Percentiles rank a stretch among this genome's conserved stretches.
Evolutionary conservation across 2,797 vertebrate genomes (phyloP).

Genomic region (Coracias cyanogaster): DNA sequence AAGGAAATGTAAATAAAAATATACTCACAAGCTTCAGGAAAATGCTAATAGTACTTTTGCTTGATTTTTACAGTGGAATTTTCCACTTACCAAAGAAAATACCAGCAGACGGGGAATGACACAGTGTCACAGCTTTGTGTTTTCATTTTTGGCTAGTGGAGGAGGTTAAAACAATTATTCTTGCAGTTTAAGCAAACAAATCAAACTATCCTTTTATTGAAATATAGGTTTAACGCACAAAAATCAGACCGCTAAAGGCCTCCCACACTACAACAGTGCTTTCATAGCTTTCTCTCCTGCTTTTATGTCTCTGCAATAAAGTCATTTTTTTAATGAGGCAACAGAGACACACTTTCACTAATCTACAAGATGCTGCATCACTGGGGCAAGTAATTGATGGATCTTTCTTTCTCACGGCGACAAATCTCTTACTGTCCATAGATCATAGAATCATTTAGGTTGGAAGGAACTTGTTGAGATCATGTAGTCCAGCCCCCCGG

Average conservation of each 20-base stretch:
- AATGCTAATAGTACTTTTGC: neutral
- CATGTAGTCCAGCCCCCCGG: neutral
- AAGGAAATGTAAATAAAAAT: neutral
- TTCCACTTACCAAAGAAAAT: neutral
- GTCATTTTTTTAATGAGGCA: neutral
- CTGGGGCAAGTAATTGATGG: neutral
- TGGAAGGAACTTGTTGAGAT: neutral
- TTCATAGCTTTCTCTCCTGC: constrained; percentile 14
- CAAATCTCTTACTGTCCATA: neutral
- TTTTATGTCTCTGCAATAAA: neutral
- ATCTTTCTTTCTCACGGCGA: neutral
- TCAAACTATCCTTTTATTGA: neutral
- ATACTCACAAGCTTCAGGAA: neutral
- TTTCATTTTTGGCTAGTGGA: neutral
- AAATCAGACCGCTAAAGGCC: constrained; percentile 25
- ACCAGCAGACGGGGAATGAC: neutral
- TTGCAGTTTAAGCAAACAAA: neutral
- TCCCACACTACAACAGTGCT: neutral
- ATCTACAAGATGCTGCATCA: neutral
- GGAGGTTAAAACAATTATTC: neutral
- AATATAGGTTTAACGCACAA: neutral
- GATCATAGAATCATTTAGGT: neutral
- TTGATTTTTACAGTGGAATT: constrained; percentile 5
- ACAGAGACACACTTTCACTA: neutral
- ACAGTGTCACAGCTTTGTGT: neutral